These are phyloP conservation scores for Brienomyrus brachyistius DNA, from an alignment of 2,113 vertebrate species.

Conservation along the genomic window DNA sequence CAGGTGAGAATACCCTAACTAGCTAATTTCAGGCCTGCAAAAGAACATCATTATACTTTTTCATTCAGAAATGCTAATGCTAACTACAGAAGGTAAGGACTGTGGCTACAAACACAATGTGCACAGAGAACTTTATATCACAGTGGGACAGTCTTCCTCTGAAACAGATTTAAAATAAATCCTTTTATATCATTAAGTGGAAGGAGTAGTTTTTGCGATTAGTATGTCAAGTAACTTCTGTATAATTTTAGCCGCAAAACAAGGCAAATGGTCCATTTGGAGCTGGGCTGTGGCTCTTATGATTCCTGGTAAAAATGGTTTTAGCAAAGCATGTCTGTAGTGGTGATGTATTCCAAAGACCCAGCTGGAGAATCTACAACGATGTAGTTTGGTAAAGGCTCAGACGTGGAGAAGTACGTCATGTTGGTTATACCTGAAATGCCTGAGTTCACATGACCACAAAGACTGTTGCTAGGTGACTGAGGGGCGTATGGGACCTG, in stretches of 20 bases:
- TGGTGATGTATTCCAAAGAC: background rate
- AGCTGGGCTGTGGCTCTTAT: background rate
- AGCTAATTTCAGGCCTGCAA: background rate
- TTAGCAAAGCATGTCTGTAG: background rate
- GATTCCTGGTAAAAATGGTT: background rate
- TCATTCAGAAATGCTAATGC: background rate
- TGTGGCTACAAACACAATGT: background rate
- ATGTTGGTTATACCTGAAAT: conserved; percentile 1
- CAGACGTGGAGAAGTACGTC: background rate
- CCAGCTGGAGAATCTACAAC: background rate
- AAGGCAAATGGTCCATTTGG: background rate
- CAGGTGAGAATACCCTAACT: background rate
- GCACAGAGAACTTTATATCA: background rate
- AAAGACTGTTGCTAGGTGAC: background rate
- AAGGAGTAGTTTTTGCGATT: background rate
- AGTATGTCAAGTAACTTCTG: background rate
- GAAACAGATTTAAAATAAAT: background rate
- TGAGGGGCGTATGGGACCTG: background rate
- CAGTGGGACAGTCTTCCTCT: background rate
- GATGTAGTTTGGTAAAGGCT: background rate
- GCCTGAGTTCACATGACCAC: background rate
- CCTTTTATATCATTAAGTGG: background rate
- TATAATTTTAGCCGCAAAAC: background rate
- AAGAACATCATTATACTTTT: background rate
- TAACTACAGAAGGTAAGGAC: background rate